A percentile compares a stretch with the other conserved stretches of the same genome.
Conservation (phyloP, 2,888 invertebrate genomes). For the Lasioglossum leucozonium region DNA sequence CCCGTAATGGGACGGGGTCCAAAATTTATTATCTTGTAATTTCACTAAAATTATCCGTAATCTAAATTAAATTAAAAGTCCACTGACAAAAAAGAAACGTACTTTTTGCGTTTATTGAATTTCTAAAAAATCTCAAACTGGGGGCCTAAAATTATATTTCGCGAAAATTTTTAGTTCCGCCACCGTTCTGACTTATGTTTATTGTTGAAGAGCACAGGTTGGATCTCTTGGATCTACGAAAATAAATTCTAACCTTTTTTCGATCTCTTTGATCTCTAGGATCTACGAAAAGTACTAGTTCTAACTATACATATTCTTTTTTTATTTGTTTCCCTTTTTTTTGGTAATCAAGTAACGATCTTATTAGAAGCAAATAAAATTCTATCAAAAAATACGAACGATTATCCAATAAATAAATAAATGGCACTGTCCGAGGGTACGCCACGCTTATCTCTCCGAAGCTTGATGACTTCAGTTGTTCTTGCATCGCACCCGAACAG, state of each 20-base stretch:
- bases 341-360: neutral
- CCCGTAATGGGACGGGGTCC: too few relatives aligned
- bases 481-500: constrained; percentile 40
- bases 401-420: neutral
- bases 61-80: too few relatives aligned
- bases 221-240: neutral
- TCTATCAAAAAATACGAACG: neutral
- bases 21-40: too few relatives aligned
- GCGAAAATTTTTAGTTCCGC: too few relatives aligned
- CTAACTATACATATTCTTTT: neutral
- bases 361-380: neutral
- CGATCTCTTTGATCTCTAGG: neutral
- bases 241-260: neutral
- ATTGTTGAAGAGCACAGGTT: neutral
- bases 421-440: neutral
- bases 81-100: too few relatives aligned
- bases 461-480: constrained; percentile 48
- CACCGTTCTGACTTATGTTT: neutral
- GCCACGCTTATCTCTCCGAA: neutral
- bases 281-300: too few relatives aligned
- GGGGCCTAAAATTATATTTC: too few relatives aligned
- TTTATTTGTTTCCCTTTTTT: neutral
- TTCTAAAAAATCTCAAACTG: too few relatives aligned
- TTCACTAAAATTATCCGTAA: too few relatives aligned
- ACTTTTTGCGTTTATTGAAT: too few relatives aligned